Base-by-base conservation (phyloP, 2,113 vertebrate genomes). In the Mus pahari region DNA sequence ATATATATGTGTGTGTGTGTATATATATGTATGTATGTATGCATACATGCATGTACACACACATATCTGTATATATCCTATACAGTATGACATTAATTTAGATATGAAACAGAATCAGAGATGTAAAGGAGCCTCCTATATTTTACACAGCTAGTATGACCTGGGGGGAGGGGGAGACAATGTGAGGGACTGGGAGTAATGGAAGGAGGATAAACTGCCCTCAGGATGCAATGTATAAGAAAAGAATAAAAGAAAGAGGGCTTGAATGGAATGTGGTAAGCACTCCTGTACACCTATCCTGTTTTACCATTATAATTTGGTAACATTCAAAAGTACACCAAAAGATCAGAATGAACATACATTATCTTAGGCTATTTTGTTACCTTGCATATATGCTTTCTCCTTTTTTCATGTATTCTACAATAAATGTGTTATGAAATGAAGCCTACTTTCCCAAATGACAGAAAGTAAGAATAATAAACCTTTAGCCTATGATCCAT, bases 91-190 rank as follows among this genome's bases (percentile, higher is more conserved):
- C 36, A 79, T 53, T 79, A 79, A 70, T 83, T 94, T 88, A 91
- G 33, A 93, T 58, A 94, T n/a, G 33, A 94, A 89, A 90, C 14
- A 89, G 64, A 94, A 17, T 68, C 50, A 95, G 33, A 66, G 13
- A 91, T 20, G 31, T 93, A 53, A 91, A 95, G 74, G 82, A 68
- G 89, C 20, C 70, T 93, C 60, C 75, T 55, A 68, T 94, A 86
- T 36, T 89, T 93, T 78, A 90, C 24, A 45, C 24, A 28, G 42
- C 48, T 86, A 86, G 22, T 60, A 60, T 83, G 10, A n/a, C 17
- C 33, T 71, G 36, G 17, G 16, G 33, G 14, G 19, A 16, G 5
- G 7, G 3, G 36, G 6, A 71, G 70, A 68, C 13, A 68, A 68
- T 68, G 66, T 33, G 66, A 31, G 13, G 70, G 70, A 71, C 70